These are phyloP conservation scores for Galaxea fascicularis DNA, from an alignment of 92 coral and sea anemone genomes.

Conservation along the genomic window DNA sequence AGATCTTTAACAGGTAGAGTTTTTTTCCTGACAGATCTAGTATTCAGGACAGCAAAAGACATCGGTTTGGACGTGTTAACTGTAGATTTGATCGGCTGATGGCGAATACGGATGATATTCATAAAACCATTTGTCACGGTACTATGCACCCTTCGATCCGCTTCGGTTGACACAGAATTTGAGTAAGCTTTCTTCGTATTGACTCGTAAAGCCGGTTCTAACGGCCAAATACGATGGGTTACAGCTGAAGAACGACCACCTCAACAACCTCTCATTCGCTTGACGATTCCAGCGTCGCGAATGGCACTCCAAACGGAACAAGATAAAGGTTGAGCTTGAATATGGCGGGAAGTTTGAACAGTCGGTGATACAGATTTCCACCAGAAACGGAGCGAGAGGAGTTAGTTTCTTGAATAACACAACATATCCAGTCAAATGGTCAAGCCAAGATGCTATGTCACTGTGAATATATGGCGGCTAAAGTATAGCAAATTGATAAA, in stretches of 20 bases:
- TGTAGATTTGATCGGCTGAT: conserved; percentile 4
- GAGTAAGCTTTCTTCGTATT: conserved; percentile 10
- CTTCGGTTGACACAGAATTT: conserved; percentile 6
- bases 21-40: too few relatives aligned
- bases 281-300: conserved; percentile 28
- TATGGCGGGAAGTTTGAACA: conserved; percentile 27
- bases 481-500: too few relatives aligned
- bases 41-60: too few relatives aligned
- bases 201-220: conserved; percentile 20
- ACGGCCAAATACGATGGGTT: conserved; percentile 5
- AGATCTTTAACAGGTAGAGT: too few relatives aligned
- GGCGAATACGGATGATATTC: conserved; percentile 3
- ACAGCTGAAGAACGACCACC: conserved; percentile 11
- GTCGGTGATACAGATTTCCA: conserved; percentile 11
- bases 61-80: too few relatives aligned
- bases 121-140: background rate
- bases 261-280: conserved; percentile 2
- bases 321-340: conserved; percentile 1
- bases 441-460: too few relatives aligned
- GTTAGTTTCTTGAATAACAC: background rate
- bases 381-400: conserved; percentile 31
- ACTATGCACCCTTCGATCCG: conserved; percentile 2
- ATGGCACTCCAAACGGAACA: conserved; percentile 27
- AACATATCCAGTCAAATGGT: too few relatives aligned
- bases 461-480: too few relatives aligned